These are phyloP conservation scores for Acipenser oxyrinchus DNA, from an alignment of 2,797 vertebrate genomes.

Conservation along the genomic window DNA sequence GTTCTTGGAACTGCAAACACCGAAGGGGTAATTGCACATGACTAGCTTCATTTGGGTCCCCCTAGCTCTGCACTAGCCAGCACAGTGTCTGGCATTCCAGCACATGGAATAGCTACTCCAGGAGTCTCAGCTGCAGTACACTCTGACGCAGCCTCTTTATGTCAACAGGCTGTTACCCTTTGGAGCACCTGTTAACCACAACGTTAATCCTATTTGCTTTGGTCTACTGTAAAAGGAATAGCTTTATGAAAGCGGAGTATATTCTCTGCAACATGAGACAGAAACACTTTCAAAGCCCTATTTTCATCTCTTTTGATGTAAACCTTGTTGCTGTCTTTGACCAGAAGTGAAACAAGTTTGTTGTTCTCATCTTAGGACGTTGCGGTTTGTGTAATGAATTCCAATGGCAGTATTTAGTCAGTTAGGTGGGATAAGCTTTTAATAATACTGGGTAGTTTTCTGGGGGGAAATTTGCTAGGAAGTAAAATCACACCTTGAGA, in stretches of 20 bases:
- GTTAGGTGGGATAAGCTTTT: too few relatives aligned
- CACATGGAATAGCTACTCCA: too few relatives aligned
- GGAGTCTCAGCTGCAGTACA: background rate
- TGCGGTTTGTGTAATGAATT: too few relatives aligned
- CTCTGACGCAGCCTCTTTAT: background rate
- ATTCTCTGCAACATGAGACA: conserved; percentile 5
- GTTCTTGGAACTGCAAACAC: too few relatives aligned
- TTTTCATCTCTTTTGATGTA: background rate
- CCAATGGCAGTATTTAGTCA: too few relatives aligned
- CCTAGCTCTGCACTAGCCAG: too few relatives aligned
- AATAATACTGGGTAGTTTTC: too few relatives aligned
- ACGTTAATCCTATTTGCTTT: conserved; percentile 31
- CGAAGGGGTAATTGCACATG: too few relatives aligned
- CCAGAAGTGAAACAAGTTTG: background rate
- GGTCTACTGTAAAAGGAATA: conserved; percentile 16
- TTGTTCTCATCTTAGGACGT: conserved; percentile 3
- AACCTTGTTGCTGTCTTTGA: background rate
- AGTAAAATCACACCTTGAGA: too few relatives aligned
- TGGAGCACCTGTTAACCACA: conserved; percentile 28
- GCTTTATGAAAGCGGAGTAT: conserved; percentile 23
- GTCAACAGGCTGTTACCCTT: conserved; percentile 8
- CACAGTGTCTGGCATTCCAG: too few relatives aligned
- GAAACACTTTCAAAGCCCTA: background rate
- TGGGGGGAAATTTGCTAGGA: too few relatives aligned
- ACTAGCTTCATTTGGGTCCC: too few relatives aligned